Evolutionary conservation across 1,140 invertebrate genomes (phyloP).

Genomic region (Rhizoglyphus robini): DNA sequence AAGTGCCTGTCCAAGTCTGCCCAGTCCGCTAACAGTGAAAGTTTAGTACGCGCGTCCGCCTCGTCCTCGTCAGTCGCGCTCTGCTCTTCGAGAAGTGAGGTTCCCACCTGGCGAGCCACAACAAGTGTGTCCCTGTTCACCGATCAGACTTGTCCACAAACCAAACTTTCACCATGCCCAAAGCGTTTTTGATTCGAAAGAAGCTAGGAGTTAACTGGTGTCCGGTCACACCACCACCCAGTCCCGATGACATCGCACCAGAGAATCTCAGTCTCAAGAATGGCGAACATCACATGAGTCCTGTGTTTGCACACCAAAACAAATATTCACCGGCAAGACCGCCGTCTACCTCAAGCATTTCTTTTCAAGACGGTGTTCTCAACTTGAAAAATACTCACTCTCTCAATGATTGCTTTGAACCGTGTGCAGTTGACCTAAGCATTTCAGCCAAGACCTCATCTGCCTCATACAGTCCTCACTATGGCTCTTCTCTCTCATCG

Average conservation of each 20-base stretch:
- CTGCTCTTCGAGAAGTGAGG: background rate
- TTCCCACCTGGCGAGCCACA: too few relatives aligned
- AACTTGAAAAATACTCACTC: conserved; percentile 5
- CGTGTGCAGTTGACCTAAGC: background rate
- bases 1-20: background rate
- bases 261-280: conserved; percentile 15
- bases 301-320: too few relatives aligned
- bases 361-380: background rate
- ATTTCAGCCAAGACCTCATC: background rate
- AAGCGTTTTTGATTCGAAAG: conserved; percentile 24
- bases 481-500: conserved; percentile 4
- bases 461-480: background rate
- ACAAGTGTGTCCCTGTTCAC: background rate
- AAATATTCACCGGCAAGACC: background rate
- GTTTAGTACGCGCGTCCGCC: background rate
- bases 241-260: conserved; percentile 19
- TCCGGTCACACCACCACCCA: conserved; percentile 23
- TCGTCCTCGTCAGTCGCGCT: background rate
- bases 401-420: background rate
- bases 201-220: conserved; percentile 12
- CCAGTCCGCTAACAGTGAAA: background rate
- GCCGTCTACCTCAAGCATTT: background rate
- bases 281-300: background rate
- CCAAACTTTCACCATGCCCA: conserved; percentile 22
- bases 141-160: background rate